Base-by-base conservation (phyloP, 2,797 vertebrate genomes). In the Paramormyrops hopkinsi region DNA sequence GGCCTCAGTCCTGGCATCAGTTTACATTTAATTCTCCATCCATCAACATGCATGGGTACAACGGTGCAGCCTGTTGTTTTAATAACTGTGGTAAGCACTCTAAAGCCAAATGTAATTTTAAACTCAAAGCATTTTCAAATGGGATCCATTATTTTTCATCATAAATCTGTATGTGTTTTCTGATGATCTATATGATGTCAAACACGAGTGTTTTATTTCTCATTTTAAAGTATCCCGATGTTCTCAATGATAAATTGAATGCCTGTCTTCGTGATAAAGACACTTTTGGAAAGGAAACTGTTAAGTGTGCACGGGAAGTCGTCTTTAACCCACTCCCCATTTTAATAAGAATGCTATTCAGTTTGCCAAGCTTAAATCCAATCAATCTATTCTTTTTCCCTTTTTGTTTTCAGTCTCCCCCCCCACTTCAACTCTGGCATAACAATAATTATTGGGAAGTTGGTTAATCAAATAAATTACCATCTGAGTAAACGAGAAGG, bases 1-100 rank as follows among this genome's bases (percentile, higher is more conserved):
- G 48, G 48, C 82, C 95, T 96, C 96, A 95, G 94, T 95, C 96
- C 94, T 95, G 94, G 91, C 93, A 93, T 95, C 93, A 88, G 91
- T 95, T 93, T 87, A n/a, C 48, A 91, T 90, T 91, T 89, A 94
- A 94, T 91, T 54, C 90, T 91, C 87, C 51, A 93, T 88, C 90
- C 89, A 92, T 93, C 94, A 93, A 0, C 87, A 44, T 85, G 22
- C 82, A 29, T 51, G 44, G 19, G 41, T 51, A 50, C 17, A 22
- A 85, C 22, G 9, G n/a, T 48, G 22, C 48, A 25, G 19, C 22
- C 44, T 29, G 9, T 29, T 85, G n/a, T 51, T 51, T 85, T 85
- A 33, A 73, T 73, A 73, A 73, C 69, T 73, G 69, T 37, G 69
- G 69, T 73, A 73, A 73, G 33, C 33, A 51, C 48, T 85, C 56